Conservation (phyloP, 2,113 vertebrate species). For the Malurus elegans region DNA sequence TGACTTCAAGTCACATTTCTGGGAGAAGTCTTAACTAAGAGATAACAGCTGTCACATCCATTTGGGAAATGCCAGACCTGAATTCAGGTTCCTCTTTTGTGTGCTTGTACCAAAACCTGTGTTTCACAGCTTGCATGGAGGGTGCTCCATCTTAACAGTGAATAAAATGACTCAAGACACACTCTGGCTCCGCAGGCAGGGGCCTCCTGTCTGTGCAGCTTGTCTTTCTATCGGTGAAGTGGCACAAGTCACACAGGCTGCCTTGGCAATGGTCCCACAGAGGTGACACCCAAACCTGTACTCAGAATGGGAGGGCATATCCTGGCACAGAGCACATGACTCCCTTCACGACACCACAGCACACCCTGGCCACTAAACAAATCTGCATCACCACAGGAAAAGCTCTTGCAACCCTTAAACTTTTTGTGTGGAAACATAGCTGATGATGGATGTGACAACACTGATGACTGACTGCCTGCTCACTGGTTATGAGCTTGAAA, state of each 20-base stretch:
- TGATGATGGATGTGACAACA: neutral
- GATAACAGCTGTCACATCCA: neutral
- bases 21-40: neutral
- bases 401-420: neutral
- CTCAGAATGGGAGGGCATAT: fast-evolving
- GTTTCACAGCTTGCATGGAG: neutral
- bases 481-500: neutral
- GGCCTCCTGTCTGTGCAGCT: neutral
- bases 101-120: neutral
- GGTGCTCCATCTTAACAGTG: neutral
- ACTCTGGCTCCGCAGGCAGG: neutral
- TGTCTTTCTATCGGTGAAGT: neutral
- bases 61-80: neutral
- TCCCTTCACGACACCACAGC: neutral
- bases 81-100: neutral
- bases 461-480: neutral
- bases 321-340: neutral
- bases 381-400: neutral
- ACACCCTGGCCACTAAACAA: neutral
- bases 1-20: neutral
- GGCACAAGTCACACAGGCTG: neutral
- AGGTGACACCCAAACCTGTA: neutral
- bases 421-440: neutral
- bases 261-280: neutral
- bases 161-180: neutral